These are phyloP conservation scores for Macrobrachium nipponense DNA, from an alignment of 1,140 invertebrate genomes.

Conservation along the genomic window DNA sequence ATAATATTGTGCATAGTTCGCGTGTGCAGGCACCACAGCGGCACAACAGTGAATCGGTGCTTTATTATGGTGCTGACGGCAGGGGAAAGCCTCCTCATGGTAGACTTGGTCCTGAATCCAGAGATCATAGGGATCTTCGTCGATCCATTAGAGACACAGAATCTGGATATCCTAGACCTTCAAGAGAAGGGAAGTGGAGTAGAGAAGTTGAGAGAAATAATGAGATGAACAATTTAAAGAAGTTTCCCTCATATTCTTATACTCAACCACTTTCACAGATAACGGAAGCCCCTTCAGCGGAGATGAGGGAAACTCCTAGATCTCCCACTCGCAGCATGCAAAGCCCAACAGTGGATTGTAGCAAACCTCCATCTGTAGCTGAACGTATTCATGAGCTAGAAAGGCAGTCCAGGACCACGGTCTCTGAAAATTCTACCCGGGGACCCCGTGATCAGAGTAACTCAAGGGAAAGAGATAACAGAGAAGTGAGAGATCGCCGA, in stretches of 20 bases:
- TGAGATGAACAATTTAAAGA: conserved; percentile 65
- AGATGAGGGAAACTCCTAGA: conserved; percentile 57
- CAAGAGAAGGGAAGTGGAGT: conserved; percentile 62
- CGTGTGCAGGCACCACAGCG: conserved; percentile 83
- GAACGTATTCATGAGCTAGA: conserved; percentile 82
- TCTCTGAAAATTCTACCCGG: conserved; percentile 33
- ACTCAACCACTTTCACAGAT: conserved; percentile 64
- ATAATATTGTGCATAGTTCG: conserved; percentile 83
- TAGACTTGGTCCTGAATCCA: conserved; percentile 44
- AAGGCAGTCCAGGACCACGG: conserved; percentile 68
- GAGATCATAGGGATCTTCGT: conserved; percentile 50
- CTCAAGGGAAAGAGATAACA: conserved; percentile 47
- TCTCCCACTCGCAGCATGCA: conserved; percentile 60
- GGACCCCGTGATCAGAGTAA: conserved; percentile 44
- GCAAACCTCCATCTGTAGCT: conserved; percentile 75
- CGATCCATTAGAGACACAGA: conserved; percentile 58
- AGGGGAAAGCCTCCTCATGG: conserved; percentile 61
- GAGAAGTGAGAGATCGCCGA: conserved; percentile 38
- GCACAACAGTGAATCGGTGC: conserved; percentile 83
- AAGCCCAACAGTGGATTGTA: conserved; percentile 70
- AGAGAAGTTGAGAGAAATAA: conserved; percentile 63
- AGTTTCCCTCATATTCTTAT: conserved; percentile 66
- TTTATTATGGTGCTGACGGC: conserved; percentile 71
- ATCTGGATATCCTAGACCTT: conserved; percentile 51
- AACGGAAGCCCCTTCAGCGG: conserved; percentile 60